phyloP scores from a whole-genome alignment of 2,113 vertebrate genomes.

The Anolis carolinensis region DNA sequence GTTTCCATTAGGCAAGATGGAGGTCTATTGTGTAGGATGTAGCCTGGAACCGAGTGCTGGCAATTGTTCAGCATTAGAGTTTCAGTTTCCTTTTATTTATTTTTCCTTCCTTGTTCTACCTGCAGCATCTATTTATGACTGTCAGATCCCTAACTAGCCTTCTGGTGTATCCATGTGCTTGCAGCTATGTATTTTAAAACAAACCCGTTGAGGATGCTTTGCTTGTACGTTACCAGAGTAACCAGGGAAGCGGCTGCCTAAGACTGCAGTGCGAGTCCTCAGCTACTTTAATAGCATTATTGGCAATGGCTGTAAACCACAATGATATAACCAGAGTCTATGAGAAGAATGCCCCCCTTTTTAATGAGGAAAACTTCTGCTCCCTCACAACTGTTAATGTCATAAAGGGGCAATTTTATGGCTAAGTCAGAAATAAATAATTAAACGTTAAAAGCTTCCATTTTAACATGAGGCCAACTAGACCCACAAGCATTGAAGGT shows the following conservation, averaged over 20 bases:
- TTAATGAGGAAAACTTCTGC: constrained; percentile 68
- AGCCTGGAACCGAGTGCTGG: neutral
- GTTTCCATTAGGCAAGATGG: too few relatives aligned
- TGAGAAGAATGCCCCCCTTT: constrained; percentile 18
- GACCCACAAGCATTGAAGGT: constrained; percentile 44
- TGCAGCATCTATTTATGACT: neutral
- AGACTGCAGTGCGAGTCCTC: constrained; percentile 49
- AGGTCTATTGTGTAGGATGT: too few relatives aligned
- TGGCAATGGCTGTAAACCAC: constrained; percentile 30
- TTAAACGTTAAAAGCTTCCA: constrained; percentile 54
- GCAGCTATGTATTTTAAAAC: neutral
- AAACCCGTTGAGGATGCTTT: constrained; percentile 34
- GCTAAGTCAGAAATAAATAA: constrained; percentile 62
- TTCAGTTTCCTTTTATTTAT: neutral
- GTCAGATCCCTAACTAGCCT: constrained; percentile 4
- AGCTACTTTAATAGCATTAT: constrained; percentile 47
- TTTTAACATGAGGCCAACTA: constrained; percentile 61
- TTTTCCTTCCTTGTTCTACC: constrained; percentile 5
- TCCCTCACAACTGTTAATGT: constrained; percentile 61
- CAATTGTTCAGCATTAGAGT: neutral
- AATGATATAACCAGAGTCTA: constrained; percentile 65
- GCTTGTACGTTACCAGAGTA: constrained; percentile 68
- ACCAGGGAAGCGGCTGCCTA: constrained; percentile 62
- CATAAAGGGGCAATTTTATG: constrained; percentile 65
- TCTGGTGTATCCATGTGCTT: neutral